A percentile compares a stretch with the other conserved stretches of the same genome.
These are phyloP conservation scores for Drosophila fulvimacula DNA, from an alignment of 2,888 invertebrate genomes.

Conservation along the genomic window DNA sequence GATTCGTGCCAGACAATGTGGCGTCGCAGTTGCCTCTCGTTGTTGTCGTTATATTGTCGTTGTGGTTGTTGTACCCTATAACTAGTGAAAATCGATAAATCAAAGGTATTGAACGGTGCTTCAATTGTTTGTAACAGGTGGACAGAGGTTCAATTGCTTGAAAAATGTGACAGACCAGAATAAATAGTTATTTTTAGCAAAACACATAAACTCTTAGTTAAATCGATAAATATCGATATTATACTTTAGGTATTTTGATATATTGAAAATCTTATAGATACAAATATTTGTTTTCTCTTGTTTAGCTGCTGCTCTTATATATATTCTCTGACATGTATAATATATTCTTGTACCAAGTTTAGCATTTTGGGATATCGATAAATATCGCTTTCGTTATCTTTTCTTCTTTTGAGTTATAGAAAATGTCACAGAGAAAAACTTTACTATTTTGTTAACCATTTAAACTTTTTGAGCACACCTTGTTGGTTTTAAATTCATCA, in stretches of 20 bases:
- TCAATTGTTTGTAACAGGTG: background rate
- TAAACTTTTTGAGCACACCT: background rate
- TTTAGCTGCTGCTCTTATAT: background rate
- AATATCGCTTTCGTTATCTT: background rate
- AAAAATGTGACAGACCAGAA: background rate
- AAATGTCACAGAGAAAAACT: background rate
- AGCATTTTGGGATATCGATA: background rate
- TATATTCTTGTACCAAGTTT: background rate
- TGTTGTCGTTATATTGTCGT: background rate
- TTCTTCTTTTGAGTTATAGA: background rate
- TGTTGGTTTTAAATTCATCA: background rate
- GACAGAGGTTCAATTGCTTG: background rate
- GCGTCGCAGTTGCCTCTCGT: conserved; percentile 49
- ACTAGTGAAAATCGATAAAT: background rate
- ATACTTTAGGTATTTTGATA: background rate
- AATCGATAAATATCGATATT: conserved; percentile 3
- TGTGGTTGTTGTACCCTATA: conserved; percentile 9
- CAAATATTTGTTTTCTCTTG: no score
- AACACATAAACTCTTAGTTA: no score
- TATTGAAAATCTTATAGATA: background rate
- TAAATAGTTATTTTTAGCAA: background rate
- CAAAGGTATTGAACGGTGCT: background rate
- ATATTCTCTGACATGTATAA: no score
- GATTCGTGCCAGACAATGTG: conserved; percentile 60
- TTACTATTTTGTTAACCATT: background rate